phyloP scores from a whole-genome alignment of 2,888 invertebrate genomes.

The Acrobasis consociella region DNA sequence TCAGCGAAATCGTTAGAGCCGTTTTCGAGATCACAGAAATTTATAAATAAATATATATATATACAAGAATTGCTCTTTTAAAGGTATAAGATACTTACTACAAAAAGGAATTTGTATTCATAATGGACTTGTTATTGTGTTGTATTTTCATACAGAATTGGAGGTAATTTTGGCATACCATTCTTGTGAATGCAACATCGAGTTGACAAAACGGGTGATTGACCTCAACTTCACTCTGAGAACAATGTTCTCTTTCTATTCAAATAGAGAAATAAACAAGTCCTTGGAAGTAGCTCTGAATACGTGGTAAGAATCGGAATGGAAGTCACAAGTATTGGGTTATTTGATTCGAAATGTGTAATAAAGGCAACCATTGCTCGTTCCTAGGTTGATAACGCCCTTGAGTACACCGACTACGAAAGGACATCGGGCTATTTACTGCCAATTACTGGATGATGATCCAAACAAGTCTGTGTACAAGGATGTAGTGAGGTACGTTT shows the following conservation, averaged over 20 bases:
- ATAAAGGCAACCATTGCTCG: conserved; percentile 7
- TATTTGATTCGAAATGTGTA: conserved; percentile 15
- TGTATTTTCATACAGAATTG: conserved; percentile 61
- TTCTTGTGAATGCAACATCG: conserved; percentile 85
- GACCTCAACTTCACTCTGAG: conserved; percentile 86
- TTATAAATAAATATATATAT: no score
- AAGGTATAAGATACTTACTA: no score
- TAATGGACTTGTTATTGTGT: conserved; percentile 2
- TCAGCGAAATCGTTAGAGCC: no score
- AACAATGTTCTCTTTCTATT: conserved; percentile 85
- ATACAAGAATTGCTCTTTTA: no score
- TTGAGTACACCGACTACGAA: conserved; percentile 45
- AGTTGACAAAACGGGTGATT: conserved; percentile 85
- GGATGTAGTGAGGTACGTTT: conserved; percentile 71
- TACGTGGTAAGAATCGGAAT: conserved; percentile 55
- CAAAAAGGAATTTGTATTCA: background rate
- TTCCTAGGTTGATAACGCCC: conserved; percentile 54
- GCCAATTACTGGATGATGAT: conserved; percentile 80
- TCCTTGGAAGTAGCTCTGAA: conserved; percentile 50
- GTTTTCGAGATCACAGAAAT: no score
- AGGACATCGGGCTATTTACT: conserved; percentile 81
- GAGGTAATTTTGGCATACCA: conserved; percentile 86
- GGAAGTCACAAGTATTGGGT: conserved; percentile 8
- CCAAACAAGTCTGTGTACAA: conserved; percentile 80
- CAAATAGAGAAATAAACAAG: conserved; percentile 70